A percentile compares a stretch with the other conserved stretches of the same genome.
Evolutionary conservation across 2,797 vertebrate species (phyloP).

Genomic region (Scarus forsteni): DNA sequence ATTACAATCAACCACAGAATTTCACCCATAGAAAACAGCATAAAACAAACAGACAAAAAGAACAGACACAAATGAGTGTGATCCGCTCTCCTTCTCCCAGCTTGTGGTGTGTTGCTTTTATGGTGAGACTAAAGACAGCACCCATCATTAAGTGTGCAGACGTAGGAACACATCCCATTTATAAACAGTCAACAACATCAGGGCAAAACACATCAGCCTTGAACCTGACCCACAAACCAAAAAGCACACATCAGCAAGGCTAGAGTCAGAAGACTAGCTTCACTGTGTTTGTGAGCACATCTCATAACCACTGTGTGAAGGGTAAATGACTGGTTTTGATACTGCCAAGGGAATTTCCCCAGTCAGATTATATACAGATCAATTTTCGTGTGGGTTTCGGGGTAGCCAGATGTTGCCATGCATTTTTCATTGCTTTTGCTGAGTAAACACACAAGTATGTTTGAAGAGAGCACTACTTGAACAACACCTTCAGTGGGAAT

Average conservation of each 20-base stretch:
- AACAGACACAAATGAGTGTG: conserved; percentile 5
- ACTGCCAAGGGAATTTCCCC: conserved; percentile 69
- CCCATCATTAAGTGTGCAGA: conserved; percentile 64
- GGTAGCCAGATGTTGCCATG: conserved; percentile 54
- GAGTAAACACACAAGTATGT: conserved; percentile 20
- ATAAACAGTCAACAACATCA: conserved; percentile 61
- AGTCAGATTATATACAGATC: conserved; percentile 73
- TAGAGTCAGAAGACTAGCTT: conserved; percentile 42
- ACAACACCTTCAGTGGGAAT: conserved; percentile 14
- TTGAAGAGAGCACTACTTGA: background rate
- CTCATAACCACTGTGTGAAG: conserved; percentile 62
- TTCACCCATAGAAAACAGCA: background rate
- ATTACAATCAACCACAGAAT: background rate
- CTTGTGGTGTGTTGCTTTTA: conserved; percentile 52
- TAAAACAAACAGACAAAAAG: background rate
- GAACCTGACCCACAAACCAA: conserved; percentile 71
- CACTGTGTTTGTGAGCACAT: conserved; percentile 48
- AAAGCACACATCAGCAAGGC: conserved; percentile 52
- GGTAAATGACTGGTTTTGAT: conserved; percentile 75
- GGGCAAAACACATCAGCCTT: conserved; percentile 67
- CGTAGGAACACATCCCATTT: conserved; percentile 57
- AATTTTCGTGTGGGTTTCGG: conserved; percentile 73
- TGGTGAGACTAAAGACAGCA: conserved; percentile 56
- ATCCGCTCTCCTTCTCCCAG: conserved; percentile 1
- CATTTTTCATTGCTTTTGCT: conserved; percentile 63